A percentile compares a stretch with the other conserved stretches of the same genome.
Evolutionary conservation across 2,888 invertebrate genomes (phyloP).

Genomic region (Apamea monoglypha): DNA sequence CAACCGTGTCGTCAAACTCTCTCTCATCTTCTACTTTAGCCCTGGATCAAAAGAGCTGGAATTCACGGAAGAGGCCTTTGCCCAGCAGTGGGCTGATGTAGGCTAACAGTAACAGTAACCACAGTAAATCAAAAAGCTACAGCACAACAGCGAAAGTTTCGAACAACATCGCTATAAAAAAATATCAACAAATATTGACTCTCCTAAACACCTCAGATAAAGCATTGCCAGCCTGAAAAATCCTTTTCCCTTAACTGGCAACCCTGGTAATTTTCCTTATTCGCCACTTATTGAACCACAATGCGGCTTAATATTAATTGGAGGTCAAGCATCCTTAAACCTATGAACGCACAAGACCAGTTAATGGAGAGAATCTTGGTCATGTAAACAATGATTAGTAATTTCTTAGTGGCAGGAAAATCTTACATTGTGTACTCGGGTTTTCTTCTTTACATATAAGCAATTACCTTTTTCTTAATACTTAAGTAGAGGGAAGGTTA

Average conservation of each 20-base stretch:
- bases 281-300: slow-evolving; percentile 62
- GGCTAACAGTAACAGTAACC: too few relatives aligned
- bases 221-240: background rate
- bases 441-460: slow-evolving; percentile 5
- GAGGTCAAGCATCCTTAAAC: slow-evolving; percentile 60
- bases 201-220: background rate
- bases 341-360: slow-evolving; percentile 54
- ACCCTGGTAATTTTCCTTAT: slow-evolving; percentile 62
- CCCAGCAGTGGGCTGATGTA: too few relatives aligned
- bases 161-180: background rate
- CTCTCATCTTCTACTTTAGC: too few relatives aligned
- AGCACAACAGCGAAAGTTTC: background rate
- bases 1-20: too few relatives aligned
- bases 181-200: background rate
- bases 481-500: background rate
- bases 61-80: too few relatives aligned
- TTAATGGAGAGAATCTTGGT: slow-evolving; percentile 61
- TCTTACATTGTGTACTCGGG: background rate
- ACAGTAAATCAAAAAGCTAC: background rate
- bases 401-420: slow-evolving; percentile 28
- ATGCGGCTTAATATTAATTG: slow-evolving; percentile 69
- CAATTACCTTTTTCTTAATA: background rate
- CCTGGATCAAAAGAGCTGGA: too few relatives aligned
- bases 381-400: slow-evolving; percentile 65
- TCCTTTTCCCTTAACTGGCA: slow-evolving; percentile 28